Percentiles rank a stretch among this genome's conserved stretches.
Evolutionary conservation across 1,140 invertebrate genomes (phyloP).

Genomic region (Nautilus pompilius): DNA sequence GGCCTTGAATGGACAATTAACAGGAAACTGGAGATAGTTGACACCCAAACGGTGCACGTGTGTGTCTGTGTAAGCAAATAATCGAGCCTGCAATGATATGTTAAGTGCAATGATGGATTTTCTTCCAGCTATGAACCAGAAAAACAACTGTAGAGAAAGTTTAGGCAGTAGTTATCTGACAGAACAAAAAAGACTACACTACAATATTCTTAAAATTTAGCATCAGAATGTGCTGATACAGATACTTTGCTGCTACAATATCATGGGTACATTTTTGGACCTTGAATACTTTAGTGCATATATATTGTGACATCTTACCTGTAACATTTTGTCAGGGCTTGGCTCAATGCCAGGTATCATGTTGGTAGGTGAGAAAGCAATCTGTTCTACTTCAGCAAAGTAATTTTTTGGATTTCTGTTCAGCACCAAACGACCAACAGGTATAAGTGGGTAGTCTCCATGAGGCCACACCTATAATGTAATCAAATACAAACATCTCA

Average conservation of each 20-base stretch:
- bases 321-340: constrained; percentile 88
- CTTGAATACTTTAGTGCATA: no score
- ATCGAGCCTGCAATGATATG: constrained; percentile 64
- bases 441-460: constrained; percentile 82
- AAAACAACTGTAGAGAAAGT: no score
- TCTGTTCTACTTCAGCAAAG: constrained; percentile 91
- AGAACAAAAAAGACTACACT: not conserved
- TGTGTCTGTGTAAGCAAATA: constrained; percentile 93
- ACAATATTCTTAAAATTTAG: not conserved
- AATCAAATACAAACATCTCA: not conserved
- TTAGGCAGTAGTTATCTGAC: not conserved
- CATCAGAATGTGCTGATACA: no score
- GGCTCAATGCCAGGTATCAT: constrained; percentile 80
- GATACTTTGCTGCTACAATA: no score
- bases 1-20: constrained; percentile 83
- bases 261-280: no score
- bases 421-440: constrained; percentile 85
- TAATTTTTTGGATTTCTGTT: constrained; percentile 73
- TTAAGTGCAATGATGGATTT: no score
- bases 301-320: constrained; percentile 40
- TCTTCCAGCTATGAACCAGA: no score
- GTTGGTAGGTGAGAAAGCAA: constrained; percentile 89
- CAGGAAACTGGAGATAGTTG: constrained; percentile 89
- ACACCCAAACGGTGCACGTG: constrained; percentile 89
- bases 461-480: constrained; percentile 76